Percentiles rank a stretch among this genome's conserved stretches.
Evolutionary conservation across 2,888 invertebrate genomes (phyloP).

Genomic region (Caenorhabditis sp.): DNA sequence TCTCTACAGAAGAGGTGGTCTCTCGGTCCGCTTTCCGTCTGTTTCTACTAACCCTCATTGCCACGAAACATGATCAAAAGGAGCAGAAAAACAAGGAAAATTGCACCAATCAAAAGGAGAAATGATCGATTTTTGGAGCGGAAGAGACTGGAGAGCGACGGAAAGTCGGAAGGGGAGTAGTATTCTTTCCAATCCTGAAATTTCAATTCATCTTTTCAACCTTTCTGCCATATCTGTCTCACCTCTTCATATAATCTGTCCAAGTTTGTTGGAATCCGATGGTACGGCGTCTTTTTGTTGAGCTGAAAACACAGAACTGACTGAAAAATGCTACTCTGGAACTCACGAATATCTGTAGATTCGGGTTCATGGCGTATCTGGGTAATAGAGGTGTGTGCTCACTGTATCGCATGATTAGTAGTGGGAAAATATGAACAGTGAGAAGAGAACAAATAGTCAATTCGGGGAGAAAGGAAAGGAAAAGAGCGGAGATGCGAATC

Average conservation of each 20-base stretch:
- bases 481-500: background rate
- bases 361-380: conserved; percentile 43
- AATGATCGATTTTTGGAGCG: conserved; percentile 15
- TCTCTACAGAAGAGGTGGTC: background rate
- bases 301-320: conserved; percentile 31
- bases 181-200: conserved; percentile 37
- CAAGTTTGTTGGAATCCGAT: conserved; percentile 25
- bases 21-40: conserved; percentile 1
- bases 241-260: conserved; percentile 30
- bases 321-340: too few species aligned
- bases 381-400: conserved; percentile 24
- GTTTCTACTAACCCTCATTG: conserved; percentile 37
- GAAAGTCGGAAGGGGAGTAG: conserved; percentile 7
- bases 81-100: conserved; percentile 30
- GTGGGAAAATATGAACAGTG: background rate
- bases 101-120: background rate
- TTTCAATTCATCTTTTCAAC: background rate
- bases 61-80: conserved; percentile 47
- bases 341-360: conserved; percentile 48
- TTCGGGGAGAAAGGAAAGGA: background rate
- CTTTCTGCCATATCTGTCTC: background rate
- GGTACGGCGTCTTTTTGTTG: conserved; percentile 14
- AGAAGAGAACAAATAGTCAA: too few species aligned
- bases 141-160: conserved; percentile 1
- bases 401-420: conserved; percentile 16